These are phyloP conservation scores for Hippopotamus amphibius DNA, from an alignment of 2,113 vertebrate species.

Conservation along the genomic window DNA sequence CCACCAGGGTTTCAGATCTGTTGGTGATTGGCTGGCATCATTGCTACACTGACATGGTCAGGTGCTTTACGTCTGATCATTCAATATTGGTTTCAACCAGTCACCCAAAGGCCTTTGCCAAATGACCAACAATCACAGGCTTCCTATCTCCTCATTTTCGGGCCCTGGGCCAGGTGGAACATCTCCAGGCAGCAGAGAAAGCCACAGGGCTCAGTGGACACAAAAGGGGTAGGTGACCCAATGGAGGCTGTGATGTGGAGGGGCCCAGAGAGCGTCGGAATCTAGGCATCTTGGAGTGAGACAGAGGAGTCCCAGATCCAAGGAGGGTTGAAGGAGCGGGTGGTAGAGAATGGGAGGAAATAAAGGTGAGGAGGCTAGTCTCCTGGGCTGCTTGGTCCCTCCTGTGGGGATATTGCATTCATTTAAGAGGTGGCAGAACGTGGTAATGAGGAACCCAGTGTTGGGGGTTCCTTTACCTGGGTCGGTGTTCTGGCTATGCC, in stretches of 20 bases:
- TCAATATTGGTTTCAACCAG: rapidly evolving
- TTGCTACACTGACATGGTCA: rapidly evolving
- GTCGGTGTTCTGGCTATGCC: not conserved
- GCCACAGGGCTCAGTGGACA: not conserved
- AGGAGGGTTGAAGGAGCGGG: not conserved
- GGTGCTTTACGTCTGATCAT: not conserved
- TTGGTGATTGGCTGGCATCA: not conserved
- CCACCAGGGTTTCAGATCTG: not conserved
- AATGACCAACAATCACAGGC: not conserved
- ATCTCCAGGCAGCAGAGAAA: not conserved
- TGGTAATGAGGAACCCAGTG: rapidly evolving
- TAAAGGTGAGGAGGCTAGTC: too few species aligned
- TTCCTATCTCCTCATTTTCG: not conserved
- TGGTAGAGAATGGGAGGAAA: not conserved
- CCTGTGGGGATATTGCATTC: not conserved
- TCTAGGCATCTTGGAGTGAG: not conserved
- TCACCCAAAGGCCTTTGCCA: not conserved
- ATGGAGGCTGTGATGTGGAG: not conserved
- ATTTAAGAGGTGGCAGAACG: not conserved
- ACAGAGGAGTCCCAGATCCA: not conserved
- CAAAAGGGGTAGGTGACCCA: not conserved
- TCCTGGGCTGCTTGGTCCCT: not conserved
- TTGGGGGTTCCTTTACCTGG: rapidly evolving
- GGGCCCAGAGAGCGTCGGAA: not conserved
- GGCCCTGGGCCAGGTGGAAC: not conserved